Conservation (phyloP, 2,888 invertebrate species). For the Perizoma flavofasciatum region DNA sequence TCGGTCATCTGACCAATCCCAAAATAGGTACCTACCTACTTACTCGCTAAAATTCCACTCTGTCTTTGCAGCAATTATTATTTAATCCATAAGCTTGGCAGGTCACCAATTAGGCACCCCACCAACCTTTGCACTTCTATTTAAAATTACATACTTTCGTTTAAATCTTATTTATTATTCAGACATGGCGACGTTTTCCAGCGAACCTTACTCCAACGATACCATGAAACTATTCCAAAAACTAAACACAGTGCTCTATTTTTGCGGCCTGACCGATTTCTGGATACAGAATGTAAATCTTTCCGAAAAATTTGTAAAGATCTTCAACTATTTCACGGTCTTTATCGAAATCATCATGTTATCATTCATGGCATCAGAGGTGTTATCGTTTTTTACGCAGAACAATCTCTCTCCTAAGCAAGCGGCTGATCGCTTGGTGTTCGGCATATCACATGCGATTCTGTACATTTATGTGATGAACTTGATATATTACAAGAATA, state of each 20-base stretch:
- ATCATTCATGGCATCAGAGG: slow-evolving; percentile 23
- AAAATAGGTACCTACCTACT: no score
- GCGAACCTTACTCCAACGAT: slow-evolving; percentile 12
- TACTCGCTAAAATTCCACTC: no score
- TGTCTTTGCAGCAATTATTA: slow-evolving; percentile 4
- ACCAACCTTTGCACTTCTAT: slow-evolving; percentile 8
- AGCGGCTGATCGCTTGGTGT: slow-evolving; percentile 24
- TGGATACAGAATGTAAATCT: slow-evolving; percentile 41
- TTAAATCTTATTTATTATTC: slow-evolving; percentile 2
- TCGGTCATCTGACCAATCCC: no score
- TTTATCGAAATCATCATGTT: slow-evolving; percentile 27
- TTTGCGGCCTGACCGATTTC: slow-evolving; percentile 33
- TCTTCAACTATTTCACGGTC: slow-evolving; percentile 22
- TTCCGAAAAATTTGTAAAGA: slow-evolving; percentile 26
- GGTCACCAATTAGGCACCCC: neutral
- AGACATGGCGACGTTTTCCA: slow-evolving; percentile 12
- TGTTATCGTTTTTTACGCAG: slow-evolving; percentile 29
- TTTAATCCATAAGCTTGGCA: neutral
- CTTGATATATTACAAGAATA: slow-evolving; percentile 28
- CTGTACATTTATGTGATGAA: slow-evolving; percentile 25
- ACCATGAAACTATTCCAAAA: slow-evolving; percentile 30
- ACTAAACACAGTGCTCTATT: slow-evolving; percentile 27
- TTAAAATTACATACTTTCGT: slow-evolving; percentile 5
- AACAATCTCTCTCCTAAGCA: slow-evolving; percentile 26
- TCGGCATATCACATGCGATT: slow-evolving; percentile 25